Base-by-base conservation (phyloP, 2,888 invertebrate genomes). In the Eupithecia subfuscata region DNA sequence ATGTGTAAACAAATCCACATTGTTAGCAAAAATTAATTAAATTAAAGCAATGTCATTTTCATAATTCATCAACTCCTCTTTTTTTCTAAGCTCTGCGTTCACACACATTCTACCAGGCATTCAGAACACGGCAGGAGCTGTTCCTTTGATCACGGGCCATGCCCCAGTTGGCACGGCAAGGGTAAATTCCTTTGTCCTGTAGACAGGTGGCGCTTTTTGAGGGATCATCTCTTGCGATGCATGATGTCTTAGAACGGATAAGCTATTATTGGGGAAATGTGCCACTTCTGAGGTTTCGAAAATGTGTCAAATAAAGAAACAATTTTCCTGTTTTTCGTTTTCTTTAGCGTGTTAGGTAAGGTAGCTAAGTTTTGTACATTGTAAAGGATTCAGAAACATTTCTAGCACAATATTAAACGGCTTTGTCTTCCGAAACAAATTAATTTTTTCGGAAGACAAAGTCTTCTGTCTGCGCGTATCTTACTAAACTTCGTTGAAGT, bases 161-260 rank as follows among this genome's bases (percentile, higher is more conserved):
- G 89, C 88, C 85, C 89, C 86, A 89, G 89, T 90, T 90, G 87
- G 86, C 87, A 83, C 81, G 83, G 83, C 83, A 84, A 82, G 82
- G 83, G 85, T 84, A 86, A 86, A 82, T 87, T 87, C 86, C 86
- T 87, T 88, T 87, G 87, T 86, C 82, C 80, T 74, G 78, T 69
- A 81, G 72, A 72, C 79, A 78, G 77, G 77, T 77, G 77, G 76
- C 78, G 80, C 79, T 80, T 82, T 83, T 82, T 79, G 80, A 79
- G 77, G 77, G 71, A 75, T 63, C 70, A 75, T 77, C 79, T 80
- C 76, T 76, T 70, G 75, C 67, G 63, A 76, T 73, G 71, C 65
- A 75, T 77, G 75, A 73, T 73, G 71, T 79, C 74, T 72, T 72
- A 48, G 71, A 65, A 69, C 69, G 14, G 40, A 37, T 72, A 65